Conservation (phyloP, 2,888 invertebrate genomes). For the Graphium colonna region DNA sequence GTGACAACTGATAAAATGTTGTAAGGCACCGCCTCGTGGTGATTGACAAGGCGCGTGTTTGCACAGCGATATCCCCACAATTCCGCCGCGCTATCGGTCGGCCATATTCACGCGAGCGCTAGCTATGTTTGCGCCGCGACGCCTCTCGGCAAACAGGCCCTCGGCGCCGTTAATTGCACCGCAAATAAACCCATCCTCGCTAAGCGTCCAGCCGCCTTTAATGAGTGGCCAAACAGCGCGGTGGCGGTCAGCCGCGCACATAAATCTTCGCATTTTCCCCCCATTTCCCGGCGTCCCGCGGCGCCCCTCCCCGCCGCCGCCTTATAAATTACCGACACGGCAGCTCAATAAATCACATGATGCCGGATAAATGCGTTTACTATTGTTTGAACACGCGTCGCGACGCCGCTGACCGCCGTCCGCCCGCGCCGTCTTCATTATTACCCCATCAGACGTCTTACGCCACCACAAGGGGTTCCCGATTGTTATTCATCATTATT, state of each 20-base stretch:
- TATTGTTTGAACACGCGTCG: slow-evolving; percentile 74
- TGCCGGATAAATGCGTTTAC: slow-evolving; percentile 74
- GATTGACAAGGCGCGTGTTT: slow-evolving; percentile 74
- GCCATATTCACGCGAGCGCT: slow-evolving; percentile 38
- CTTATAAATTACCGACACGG: slow-evolving; percentile 79
- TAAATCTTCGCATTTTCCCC: slow-evolving; percentile 77
- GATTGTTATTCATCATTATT: no score
- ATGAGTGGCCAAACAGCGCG: slow-evolving; percentile 73
- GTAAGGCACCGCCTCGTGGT: slow-evolving; percentile 72
- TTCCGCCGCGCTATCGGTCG: slow-evolving; percentile 66
- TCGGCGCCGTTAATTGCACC: slow-evolving; percentile 73
- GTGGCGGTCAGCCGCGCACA: slow-evolving; percentile 58
- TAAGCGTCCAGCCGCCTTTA: slow-evolving; percentile 76
- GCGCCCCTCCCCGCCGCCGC: slow-evolving; percentile 60
- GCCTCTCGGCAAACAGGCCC: slow-evolving; percentile 29
- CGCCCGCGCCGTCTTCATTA: no score
- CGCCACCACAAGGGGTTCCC: no score
- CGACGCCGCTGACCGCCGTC: slow-evolving; percentile 32
- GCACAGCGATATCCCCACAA: slow-evolving; percentile 65
- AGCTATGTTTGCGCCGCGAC: slow-evolving; percentile 20
- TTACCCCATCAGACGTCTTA: no score
- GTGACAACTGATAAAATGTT: slow-evolving; percentile 75
- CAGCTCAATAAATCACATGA: slow-evolving; percentile 76
- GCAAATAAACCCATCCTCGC: slow-evolving; percentile 78
- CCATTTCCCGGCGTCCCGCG: slow-evolving; percentile 67